phyloP scores from a whole-genome alignment of 2,113 vertebrate species.

The Choloepus hoffmanni region DNA sequence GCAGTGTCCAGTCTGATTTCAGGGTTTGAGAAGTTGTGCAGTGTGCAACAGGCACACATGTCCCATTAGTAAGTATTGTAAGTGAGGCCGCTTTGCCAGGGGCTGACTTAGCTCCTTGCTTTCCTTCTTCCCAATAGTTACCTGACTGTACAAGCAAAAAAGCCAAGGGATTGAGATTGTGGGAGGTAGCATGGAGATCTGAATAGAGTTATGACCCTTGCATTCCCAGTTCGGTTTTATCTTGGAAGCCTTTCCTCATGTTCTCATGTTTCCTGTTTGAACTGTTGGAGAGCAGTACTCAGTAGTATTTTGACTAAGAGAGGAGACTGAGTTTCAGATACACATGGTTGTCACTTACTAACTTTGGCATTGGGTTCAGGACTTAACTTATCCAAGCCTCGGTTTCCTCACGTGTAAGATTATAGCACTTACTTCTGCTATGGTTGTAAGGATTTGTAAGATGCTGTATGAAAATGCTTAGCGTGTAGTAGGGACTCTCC shows the following conservation, averaged over 20 bases:
- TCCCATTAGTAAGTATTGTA: too few relatives aligned
- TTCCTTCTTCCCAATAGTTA: background rate
- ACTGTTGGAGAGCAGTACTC: background rate
- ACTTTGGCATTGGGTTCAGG: background rate
- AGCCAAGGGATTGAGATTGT: background rate
- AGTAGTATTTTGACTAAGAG: background rate
- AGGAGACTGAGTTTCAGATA: background rate
- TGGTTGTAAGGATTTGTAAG: background rate
- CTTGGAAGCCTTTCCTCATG: background rate
- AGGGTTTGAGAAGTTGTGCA: too few relatives aligned
- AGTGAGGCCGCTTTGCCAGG: too few relatives aligned
- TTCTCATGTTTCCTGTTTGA: background rate
- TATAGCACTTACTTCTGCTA: background rate
- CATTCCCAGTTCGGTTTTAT: background rate
- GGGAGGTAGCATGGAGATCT: background rate
- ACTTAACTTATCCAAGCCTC: background rate
- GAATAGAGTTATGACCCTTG: background rate
- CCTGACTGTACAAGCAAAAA: background rate
- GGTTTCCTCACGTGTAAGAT: background rate
- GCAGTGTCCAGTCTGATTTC: too few relatives aligned
- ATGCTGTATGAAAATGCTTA: background rate
- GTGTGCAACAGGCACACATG: too few relatives aligned
- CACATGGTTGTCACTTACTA: background rate
- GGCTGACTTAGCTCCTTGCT: background rate
- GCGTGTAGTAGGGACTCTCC: fast-evolving